These are phyloP conservation scores for Pseudonaja textilis DNA, from an alignment of 2,113 vertebrate genomes.

Conservation along the genomic window DNA sequence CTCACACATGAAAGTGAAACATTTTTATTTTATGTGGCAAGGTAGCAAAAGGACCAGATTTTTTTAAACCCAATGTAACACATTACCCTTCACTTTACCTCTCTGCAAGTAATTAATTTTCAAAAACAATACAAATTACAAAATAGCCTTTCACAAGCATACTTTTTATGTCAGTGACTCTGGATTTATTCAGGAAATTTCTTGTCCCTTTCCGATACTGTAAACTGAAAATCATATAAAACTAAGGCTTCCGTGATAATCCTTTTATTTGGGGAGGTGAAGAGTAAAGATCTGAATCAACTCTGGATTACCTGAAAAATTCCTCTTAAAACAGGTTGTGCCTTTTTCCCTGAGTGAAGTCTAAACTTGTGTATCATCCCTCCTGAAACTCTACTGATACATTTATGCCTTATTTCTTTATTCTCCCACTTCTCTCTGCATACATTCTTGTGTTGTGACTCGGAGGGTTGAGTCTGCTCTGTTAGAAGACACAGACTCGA, in stretches of 20 bases:
- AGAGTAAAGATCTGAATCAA: background rate
- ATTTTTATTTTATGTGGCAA: conserved; percentile 1
- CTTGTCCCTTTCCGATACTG: background rate
- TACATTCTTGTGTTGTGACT: background rate
- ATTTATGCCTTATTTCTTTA: background rate
- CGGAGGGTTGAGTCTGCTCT: too few relatives aligned
- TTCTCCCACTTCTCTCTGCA: background rate
- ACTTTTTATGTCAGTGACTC: background rate
- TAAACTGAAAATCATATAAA: background rate
- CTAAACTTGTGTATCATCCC: background rate
- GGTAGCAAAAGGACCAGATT: background rate
- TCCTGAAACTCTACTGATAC: background rate
- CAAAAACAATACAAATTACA: background rate
- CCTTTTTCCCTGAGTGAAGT: too few relatives aligned
- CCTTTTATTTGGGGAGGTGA: background rate
- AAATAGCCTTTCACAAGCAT: background rate
- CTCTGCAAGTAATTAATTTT: background rate
- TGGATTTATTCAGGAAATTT: too few relatives aligned
- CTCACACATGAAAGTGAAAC: background rate
- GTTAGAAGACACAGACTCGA: too few relatives aligned
- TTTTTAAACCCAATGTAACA: background rate
- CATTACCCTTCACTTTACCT: background rate
- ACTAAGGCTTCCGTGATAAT: background rate
- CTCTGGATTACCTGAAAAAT: background rate
- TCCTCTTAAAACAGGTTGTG: background rate